Base-by-base conservation (phyloP, 2,888 invertebrate species). In the Andrena bicolor region DNA sequence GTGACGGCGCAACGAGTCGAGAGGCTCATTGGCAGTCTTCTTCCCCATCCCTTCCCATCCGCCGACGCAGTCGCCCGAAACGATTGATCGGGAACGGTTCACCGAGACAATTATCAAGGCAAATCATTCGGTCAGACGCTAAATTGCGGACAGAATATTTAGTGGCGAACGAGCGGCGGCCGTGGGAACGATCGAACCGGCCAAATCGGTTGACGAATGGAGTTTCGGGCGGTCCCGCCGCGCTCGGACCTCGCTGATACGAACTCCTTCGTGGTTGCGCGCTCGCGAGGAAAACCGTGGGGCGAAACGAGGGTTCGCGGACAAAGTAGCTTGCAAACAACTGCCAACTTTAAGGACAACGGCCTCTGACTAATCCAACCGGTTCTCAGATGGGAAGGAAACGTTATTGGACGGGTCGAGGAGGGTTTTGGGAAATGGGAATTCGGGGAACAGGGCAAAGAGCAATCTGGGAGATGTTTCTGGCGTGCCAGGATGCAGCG, bases 291-390 rank as follows among this genome's bases (percentile, higher is more conserved):
- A 23, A 20, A 20, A 20, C 26, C 41, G 41, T 16, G 41, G 26
- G 10, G 23, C 26, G 35, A 51, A 6, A 41, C 32, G 35, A 2
- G 30, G 49, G 32, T 30, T 58, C 70, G 69, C 56, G 79, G 53
- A 73, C 60, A n/a, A 10, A n/a, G 53, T 10, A 61, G 53, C 77
- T 75, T 48, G 86, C 83, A 86, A 90, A 90, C 90, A 90, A 92
- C 92, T 92, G 92, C 92, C 93, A 93, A 91, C 91, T 87, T 90
- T 88, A 88, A 35, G 82, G 86, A 41, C 32, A 85, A 86, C 87
- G 89, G 86, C 86, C 88, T 88, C 87, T 81, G 51, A 51, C 51
- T 66, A 78, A 86, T 83, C 72, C 61, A 48, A 20, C 49, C 76
- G 69, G 28, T 53, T 80, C 69, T 56, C 13, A 53, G 66, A 71